A percentile compares a stretch with the other conserved stretches of the same genome.
Evolutionary conservation across 2,888 invertebrate species (phyloP).

Genomic region (Trichogramma evanescens): DNA sequence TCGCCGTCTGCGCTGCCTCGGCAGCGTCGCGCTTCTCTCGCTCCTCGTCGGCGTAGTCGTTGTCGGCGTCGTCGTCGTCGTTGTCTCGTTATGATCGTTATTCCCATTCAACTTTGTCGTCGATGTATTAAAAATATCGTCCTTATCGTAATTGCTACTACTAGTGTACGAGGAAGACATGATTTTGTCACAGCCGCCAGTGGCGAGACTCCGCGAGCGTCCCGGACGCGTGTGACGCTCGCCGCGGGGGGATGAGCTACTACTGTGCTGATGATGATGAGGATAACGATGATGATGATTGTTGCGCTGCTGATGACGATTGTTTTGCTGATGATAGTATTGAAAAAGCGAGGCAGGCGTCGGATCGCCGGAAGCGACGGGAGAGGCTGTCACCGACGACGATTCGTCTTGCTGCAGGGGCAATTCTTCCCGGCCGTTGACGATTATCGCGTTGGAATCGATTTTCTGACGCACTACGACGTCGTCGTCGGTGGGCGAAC

Average conservation of each 20-base stretch:
- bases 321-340: constrained; percentile 11
- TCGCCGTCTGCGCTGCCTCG: constrained; percentile 36
- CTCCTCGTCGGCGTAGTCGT: constrained; percentile 12
- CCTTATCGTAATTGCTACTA: constrained; percentile 17
- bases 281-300: neutral
- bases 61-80: constrained; percentile 2
- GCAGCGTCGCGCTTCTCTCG: constrained; percentile 39
- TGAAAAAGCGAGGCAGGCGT: neutral
- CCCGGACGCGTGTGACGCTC: constrained; percentile 18
- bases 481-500: constrained; percentile 42
- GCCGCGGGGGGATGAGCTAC: neutral
- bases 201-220: constrained; percentile 26
- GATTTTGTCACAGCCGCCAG: constrained; percentile 31
- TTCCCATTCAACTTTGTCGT: neutral
- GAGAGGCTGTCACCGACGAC: too few relatives aligned
- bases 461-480: constrained; percentile 48
- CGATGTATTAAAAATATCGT: neutral
- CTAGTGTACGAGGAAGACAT: constrained; percentile 31
- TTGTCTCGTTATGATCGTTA: neutral
- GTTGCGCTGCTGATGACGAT: constrained; percentile 1
- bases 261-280: neutral
- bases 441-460: constrained; percentile 49
- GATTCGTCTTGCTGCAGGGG: constrained; percentile 46
- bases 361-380: neutral
- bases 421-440: constrained; percentile 64